phyloP scores from a whole-genome alignment of 92 coral and sea anemone genomes.

The Zoanthus sansibaricus region DNA sequence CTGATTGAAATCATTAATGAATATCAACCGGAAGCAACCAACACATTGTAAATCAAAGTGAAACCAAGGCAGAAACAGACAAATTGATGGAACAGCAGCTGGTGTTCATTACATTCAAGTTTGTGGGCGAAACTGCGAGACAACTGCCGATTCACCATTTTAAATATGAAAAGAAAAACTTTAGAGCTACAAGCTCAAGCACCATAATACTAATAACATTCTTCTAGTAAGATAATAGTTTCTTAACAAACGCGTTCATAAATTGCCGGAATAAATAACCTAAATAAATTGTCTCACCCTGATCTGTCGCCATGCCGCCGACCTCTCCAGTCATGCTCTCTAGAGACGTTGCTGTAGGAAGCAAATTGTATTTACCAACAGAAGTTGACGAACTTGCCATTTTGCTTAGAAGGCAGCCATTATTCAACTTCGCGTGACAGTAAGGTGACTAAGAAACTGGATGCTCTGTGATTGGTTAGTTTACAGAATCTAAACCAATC shows the following conservation, averaged over 20 bases:
- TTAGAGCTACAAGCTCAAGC: too few species aligned
- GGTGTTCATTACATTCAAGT: too few species aligned
- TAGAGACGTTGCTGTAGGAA: slow-evolving; percentile 4
- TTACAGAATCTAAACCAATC: slow-evolving; percentile 1
- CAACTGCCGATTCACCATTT: too few species aligned
- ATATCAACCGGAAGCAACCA: too few species aligned
- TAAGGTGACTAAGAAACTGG: too few species aligned
- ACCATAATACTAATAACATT: too few species aligned
- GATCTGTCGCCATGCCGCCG: neutral
- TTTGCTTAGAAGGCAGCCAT: neutral
- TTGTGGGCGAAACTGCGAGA: too few species aligned
- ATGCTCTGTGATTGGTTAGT: slow-evolving; percentile 14
- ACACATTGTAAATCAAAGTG: too few species aligned
- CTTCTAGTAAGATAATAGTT: neutral
- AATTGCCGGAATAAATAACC: neutral
- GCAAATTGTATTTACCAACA: slow-evolving; percentile 23
- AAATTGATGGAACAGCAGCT: too few species aligned
- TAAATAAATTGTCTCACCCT: slow-evolving; percentile 1
- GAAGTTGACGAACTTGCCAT: slow-evolving; percentile 5
- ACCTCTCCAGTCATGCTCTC: neutral
- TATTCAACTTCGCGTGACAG: neutral
- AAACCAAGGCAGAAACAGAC: too few species aligned
- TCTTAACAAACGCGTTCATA: neutral
- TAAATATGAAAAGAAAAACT: too few species aligned
- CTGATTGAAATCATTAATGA: too few species aligned